Evolutionary conservation across 2,113 vertebrate species (phyloP).

Genomic region (Lates calcarifer): DNA sequence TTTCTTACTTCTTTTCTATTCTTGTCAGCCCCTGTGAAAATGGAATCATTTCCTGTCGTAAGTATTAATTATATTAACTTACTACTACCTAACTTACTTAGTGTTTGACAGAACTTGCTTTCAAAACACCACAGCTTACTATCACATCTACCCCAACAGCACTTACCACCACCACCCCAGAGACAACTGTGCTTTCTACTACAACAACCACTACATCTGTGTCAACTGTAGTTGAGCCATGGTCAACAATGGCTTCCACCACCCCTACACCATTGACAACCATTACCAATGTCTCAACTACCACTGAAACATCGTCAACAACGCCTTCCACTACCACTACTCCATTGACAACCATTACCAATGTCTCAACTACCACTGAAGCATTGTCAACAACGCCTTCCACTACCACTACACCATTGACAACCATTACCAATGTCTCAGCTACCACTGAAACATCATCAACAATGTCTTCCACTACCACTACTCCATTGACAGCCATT

Average conservation of each 20-base stretch:
- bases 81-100: not conserved
- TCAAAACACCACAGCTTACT: not conserved
- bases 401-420: not conserved
- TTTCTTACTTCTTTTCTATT: constrained; percentile 10
- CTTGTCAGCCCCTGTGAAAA: constrained; percentile 67
- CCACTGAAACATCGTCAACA: not conserved
- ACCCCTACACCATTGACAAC: not conserved
- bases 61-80: constrained; percentile 50
- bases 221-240: not conserved
- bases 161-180: not conserved
- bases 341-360: not conserved
- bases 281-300: not conserved
- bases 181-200: not conserved
- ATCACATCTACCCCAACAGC: constrained; percentile 13
- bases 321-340: not conserved
- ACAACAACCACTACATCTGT: not conserved
- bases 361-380: not conserved
- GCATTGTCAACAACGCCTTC: not conserved
- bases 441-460: not conserved
- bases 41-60: constrained; percentile 72
- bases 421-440: not conserved
- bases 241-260: not conserved
- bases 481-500: not conserved
- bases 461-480: not conserved
- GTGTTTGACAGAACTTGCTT: not conserved